Conservation (phyloP, 2,113 vertebrate genomes). For the Gallinago jamesoni region DNA sequence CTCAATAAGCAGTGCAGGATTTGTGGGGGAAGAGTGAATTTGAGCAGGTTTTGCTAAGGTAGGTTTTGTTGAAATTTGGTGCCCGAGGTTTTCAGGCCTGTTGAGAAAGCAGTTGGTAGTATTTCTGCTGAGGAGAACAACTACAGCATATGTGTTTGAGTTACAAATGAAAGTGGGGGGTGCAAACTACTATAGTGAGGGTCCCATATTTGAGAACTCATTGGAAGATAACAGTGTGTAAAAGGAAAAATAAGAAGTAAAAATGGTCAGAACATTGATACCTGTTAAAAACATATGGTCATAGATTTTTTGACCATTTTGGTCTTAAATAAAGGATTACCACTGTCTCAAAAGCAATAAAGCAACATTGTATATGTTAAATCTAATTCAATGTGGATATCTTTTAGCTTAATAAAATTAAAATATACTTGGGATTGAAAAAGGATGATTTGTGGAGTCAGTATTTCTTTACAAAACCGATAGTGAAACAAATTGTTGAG, state of each 20-base stretch:
- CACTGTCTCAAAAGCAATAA: background rate
- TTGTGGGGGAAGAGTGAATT: background rate
- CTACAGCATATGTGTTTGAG: background rate
- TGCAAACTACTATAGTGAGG: background rate
- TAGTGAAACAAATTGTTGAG: background rate
- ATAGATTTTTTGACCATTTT: background rate
- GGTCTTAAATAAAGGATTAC: background rate
- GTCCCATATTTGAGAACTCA: background rate
- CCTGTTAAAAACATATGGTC: background rate
- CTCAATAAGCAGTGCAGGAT: background rate
- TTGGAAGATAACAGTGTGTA: background rate
- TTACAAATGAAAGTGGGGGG: background rate
- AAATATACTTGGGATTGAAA: background rate
- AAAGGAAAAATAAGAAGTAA: background rate
- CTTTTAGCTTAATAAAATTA: background rate
- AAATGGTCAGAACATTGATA: background rate
- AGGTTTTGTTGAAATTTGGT: background rate
- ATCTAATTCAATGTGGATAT: background rate
- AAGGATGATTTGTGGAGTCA: background rate
- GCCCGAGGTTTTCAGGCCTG: background rate
- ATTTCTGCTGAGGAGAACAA: background rate
- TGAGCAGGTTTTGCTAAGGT: background rate
- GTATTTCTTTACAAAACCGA: background rate
- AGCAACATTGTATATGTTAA: background rate
- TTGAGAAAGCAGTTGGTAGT: background rate